Percentiles rank a stretch among this genome's conserved stretches.
Evolutionary conservation across 2,888 invertebrate species (phyloP).

Genomic region (Morinoia aosen): DNA sequence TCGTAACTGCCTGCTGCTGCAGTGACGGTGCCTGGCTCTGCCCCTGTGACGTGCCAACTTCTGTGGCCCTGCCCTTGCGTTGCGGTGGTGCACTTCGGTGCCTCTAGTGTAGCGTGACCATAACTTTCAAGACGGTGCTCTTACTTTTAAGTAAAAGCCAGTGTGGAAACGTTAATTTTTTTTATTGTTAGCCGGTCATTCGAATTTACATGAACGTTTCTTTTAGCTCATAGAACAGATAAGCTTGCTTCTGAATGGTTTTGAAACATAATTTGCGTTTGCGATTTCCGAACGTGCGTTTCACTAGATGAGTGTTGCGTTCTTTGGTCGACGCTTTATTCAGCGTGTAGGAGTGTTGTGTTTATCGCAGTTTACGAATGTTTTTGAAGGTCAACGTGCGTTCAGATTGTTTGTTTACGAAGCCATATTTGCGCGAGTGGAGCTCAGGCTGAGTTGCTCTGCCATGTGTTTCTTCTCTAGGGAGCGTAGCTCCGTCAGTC

Average conservation of each 20-base stretch:
- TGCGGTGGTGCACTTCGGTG: background rate
- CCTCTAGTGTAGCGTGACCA: background rate
- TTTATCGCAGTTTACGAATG: background rate
- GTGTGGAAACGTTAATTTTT: background rate
- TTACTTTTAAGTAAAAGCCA: background rate
- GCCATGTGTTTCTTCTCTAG: background rate
- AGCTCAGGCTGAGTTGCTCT: background rate
- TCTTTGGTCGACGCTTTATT: background rate
- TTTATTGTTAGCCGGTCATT: background rate
- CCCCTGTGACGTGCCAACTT: background rate
- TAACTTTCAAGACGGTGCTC: background rate
- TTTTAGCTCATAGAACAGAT: background rate
- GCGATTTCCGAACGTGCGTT: background rate
- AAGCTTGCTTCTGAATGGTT: background rate
- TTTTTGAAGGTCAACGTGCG: background rate
- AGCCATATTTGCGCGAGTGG: background rate
- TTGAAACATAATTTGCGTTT: background rate
- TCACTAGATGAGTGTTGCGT: background rate
- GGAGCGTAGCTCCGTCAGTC: background rate
- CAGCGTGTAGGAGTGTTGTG: background rate
- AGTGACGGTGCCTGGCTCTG: background rate
- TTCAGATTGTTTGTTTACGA: background rate
- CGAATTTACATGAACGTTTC: background rate
- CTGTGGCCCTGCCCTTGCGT: conserved; percentile 7
- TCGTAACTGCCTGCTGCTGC: conserved; percentile 24